Conservation (phyloP, 2,797 vertebrate species). For the Eulemur coronatus region DNA sequence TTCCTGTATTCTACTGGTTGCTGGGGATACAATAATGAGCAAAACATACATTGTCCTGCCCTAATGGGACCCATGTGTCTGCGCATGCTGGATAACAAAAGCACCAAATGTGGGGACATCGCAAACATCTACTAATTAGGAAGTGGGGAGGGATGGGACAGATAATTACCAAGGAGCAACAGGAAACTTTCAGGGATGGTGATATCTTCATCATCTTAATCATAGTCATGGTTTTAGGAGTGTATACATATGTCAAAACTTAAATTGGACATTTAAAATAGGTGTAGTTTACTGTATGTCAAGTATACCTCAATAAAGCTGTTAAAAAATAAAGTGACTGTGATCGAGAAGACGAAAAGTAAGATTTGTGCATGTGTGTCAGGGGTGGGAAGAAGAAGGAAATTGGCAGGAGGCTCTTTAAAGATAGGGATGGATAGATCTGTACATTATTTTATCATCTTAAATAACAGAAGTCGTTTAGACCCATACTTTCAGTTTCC, state of each 20-base stretch:
- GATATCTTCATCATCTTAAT: neutral
- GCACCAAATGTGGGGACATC: neutral
- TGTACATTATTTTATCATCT: neutral
- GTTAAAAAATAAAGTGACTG: neutral
- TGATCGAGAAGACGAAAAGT: neutral
- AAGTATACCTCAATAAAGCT: neutral
- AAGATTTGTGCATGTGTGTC: neutral
- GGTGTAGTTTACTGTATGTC: neutral
- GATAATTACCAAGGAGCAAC: neutral
- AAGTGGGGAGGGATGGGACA: neutral
- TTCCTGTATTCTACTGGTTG: neutral
- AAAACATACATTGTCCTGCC: neutral
- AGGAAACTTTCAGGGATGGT: neutral
- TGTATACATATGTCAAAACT: neutral
- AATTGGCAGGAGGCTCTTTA: neutral
- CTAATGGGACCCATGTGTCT: neutral
- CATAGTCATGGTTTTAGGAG: neutral
- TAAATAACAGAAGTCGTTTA: neutral
- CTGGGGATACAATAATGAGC: neutral
- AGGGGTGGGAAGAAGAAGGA: neutral
- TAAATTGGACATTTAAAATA: neutral
- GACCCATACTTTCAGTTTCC: neutral
- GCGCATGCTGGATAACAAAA: neutral
- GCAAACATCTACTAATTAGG: neutral
- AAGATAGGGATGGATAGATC: neutral